Conservation (phyloP, 2,888 invertebrate species). For the Drosophila trichaetosa region DNA sequence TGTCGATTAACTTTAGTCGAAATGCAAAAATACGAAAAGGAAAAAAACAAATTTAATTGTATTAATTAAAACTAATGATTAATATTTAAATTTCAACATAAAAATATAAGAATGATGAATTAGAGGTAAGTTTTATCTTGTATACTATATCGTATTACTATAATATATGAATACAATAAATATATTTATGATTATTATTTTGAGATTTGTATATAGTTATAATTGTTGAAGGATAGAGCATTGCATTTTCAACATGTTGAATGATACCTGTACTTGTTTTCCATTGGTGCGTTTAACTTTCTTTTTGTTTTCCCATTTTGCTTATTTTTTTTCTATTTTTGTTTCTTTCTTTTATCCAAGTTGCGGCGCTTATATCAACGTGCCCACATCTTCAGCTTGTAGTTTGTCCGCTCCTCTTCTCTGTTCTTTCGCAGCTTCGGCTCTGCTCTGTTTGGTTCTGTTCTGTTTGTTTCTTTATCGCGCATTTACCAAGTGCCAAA, state of each 20-base stretch:
- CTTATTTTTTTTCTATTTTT: slow-evolving; percentile 22
- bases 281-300: slow-evolving; percentile 57
- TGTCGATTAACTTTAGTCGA: background rate
- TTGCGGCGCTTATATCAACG: slow-evolving; percentile 65
- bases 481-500: slow-evolving; percentile 85
- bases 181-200: background rate
- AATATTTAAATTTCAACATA: background rate
- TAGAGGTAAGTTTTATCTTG: background rate
- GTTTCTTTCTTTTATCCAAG: slow-evolving; percentile 25
- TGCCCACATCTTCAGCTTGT: slow-evolving; percentile 68
- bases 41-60: background rate
- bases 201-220: background rate
- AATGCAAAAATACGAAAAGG: background rate
- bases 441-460: slow-evolving; percentile 41
- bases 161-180: background rate
- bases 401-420: slow-evolving; percentile 46
- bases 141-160: background rate
- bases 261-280: slow-evolving; percentile 24
- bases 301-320: slow-evolving; percentile 48
- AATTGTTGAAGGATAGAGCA: slow-evolving; percentile 9
- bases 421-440: slow-evolving; percentile 12
- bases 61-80: too few relatives aligned
- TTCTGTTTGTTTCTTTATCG: slow-evolving; percentile 83
- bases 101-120: background rate
- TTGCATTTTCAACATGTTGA: slow-evolving; percentile 15